These are phyloP conservation scores for Rhegmatorhina hoffmannsi DNA, from an alignment of 2,113 vertebrate genomes.

Conservation along the genomic window DNA sequence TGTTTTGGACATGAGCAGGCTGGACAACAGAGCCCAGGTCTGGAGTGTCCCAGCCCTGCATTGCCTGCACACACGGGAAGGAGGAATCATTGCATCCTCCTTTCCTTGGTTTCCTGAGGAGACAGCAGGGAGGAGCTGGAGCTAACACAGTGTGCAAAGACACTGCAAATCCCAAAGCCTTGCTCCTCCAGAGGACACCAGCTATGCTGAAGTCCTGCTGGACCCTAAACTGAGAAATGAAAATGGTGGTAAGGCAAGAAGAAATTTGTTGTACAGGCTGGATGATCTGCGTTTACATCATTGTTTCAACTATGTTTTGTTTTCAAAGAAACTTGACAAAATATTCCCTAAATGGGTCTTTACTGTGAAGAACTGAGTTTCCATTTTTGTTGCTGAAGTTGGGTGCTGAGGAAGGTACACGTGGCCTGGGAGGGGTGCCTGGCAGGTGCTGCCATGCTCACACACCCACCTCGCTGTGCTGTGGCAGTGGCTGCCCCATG, in stretches of 20 bases:
- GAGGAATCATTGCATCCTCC: not conserved
- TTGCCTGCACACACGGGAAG: rapidly evolving
- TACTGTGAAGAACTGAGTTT: not conserved
- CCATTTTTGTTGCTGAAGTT: not conserved
- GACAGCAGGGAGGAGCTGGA: not conserved
- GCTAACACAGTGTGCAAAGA: not conserved
- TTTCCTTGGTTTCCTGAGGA: not conserved
- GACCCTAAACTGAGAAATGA: not conserved
- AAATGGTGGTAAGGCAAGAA: not conserved
- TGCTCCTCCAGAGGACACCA: not conserved
- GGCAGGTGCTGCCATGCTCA: not conserved
- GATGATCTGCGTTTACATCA: not conserved
- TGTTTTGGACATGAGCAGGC: rapidly evolving
- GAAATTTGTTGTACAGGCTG: not conserved
- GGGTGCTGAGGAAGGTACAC: not conserved
- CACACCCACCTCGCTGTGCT: rapidly evolving
- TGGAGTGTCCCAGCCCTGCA: not conserved
- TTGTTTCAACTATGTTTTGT: not conserved
- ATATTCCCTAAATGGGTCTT: not conserved
- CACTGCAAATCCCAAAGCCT: not conserved
- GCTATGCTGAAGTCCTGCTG: not conserved
- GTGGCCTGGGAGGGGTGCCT: not conserved
- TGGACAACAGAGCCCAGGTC: not conserved
- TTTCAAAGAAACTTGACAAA: not conserved
- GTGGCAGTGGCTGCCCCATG: rapidly evolving